Percentiles rank a stretch among this genome's conserved stretches.
Conservation (phyloP, 1,140 invertebrate genomes). For the Cataglyphis hispanica region DNA sequence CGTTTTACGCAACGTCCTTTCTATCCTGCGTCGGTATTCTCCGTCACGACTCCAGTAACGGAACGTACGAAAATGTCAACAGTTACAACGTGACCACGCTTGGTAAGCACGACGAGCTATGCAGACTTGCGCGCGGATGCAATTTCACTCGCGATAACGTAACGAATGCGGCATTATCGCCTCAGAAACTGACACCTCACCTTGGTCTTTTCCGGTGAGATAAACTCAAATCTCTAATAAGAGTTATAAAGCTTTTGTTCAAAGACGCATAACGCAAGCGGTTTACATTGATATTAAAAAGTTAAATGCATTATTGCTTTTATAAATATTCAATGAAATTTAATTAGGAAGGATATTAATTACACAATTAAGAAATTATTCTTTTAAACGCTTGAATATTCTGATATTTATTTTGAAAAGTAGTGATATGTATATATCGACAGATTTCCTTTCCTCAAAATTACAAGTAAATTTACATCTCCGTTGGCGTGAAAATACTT, state of each 20-base stretch:
- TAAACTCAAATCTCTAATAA: neutral
- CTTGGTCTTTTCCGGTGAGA: neutral
- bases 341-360: neutral
- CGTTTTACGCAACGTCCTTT: constrained; percentile 69
- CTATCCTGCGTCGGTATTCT: constrained; percentile 67
- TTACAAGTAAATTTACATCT: neutral
- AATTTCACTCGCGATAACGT: constrained; percentile 66
- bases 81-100: constrained; percentile 69
- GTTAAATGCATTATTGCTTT: no score
- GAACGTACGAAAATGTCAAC: constrained; percentile 72
- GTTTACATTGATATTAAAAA: neutral
- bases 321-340: neutral
- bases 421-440: neutral
- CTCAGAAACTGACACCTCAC: constrained; percentile 22
- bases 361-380: neutral
- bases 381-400: neutral
- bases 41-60: constrained; percentile 62
- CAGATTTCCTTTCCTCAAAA: neutral
- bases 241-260: neutral
- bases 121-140: constrained; percentile 47
- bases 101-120: constrained; percentile 44
- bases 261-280: neutral
- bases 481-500: constrained; percentile 13
- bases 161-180: constrained; percentile 58
- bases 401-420: neutral